Conservation (phyloP, 2,888 invertebrate genomes). For the Vannuccia rotundouncinata region DNA sequence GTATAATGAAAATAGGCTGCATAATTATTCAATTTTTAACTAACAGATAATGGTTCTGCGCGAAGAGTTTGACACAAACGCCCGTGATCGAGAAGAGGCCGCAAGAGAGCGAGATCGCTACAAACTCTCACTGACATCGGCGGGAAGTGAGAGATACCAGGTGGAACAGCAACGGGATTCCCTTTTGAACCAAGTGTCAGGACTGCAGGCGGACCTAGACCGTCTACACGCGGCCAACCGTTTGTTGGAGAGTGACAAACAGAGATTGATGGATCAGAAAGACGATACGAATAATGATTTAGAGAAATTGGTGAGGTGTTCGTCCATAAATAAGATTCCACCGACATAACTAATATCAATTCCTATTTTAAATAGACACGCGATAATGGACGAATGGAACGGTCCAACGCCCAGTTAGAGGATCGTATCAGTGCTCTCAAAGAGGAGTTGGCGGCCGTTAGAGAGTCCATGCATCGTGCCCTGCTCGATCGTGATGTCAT, state of each 20-base stretch:
- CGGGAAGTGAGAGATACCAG: background rate
- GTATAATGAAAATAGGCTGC: too few species aligned
- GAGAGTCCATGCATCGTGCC: conserved; percentile 3
- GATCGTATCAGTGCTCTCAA: background rate
- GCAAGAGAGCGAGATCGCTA: background rate
- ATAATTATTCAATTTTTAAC: too few species aligned
- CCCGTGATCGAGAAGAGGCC: background rate
- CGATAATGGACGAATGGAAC: background rate
- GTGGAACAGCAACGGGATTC: background rate
- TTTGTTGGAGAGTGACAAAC: background rate
- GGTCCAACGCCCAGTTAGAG: background rate
- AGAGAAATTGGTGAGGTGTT: background rate
- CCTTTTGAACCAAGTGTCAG: background rate
- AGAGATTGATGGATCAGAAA: background rate
- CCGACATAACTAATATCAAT: too few species aligned
- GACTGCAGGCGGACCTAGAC: background rate
- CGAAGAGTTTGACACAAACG: background rate
- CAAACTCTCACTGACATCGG: background rate
- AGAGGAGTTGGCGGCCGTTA: background rate
- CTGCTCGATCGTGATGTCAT: conserved; percentile 19
- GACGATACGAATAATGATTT: background rate
- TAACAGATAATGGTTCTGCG: background rate
- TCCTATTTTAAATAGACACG: too few species aligned
- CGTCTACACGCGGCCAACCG: background rate
- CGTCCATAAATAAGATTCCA: background rate